Conservation (phyloP, 2,797 vertebrate species). For the Acestrorhynchus altus region DNA sequence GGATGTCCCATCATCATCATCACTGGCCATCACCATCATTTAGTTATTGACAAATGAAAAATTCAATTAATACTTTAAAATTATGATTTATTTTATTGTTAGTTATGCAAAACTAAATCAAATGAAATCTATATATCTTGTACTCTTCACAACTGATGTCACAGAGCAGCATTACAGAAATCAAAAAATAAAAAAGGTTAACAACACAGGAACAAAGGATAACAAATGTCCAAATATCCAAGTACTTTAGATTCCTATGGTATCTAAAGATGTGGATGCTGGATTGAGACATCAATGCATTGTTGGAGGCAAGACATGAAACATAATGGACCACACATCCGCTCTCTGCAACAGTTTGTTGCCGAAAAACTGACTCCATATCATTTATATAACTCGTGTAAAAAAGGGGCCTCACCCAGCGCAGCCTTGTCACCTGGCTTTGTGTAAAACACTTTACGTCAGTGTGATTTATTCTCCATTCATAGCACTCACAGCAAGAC, state of each 20-base stretch:
- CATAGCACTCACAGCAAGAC: not conserved
- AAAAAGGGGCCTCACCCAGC: constrained; percentile 55
- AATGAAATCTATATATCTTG: no score
- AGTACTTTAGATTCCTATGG: not conserved
- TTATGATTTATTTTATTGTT: no score
- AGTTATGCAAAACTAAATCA: no score
- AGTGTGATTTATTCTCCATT: constrained; percentile 50
- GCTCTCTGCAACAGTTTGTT: constrained; percentile 30
- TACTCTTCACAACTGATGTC: no score
- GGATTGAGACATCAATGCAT: not conserved
- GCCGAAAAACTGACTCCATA: constrained; percentile 43
- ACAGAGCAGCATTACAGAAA: no score
- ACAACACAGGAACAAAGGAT: no score
- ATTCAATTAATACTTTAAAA: no score
- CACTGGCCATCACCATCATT: no score
- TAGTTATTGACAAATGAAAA: no score
- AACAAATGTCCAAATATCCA: no score
- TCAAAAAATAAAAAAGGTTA: no score
- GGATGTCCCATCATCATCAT: no score
- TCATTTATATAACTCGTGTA: constrained; percentile 48
- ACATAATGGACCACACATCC: constrained; percentile 8
- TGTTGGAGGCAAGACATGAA: constrained; percentile 31
- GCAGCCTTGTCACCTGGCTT: constrained; percentile 30
- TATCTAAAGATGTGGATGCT: not conserved
- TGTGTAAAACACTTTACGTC: constrained; percentile 16